These are phyloP conservation scores for Brachionus sp. DNA, from an alignment of 1,140 invertebrate species.

Conservation along the genomic window DNA sequence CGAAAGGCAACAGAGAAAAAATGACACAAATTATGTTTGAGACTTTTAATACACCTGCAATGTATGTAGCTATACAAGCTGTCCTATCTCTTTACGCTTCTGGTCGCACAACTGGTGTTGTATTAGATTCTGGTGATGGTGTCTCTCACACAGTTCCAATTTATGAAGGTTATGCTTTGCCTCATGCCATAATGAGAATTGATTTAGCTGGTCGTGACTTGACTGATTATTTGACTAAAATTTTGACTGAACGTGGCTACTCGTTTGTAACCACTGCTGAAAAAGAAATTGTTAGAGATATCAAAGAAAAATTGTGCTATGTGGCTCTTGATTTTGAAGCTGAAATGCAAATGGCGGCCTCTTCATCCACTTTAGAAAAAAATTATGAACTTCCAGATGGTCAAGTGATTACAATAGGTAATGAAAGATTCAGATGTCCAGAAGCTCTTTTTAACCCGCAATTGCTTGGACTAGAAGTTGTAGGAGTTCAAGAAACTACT, in stretches of 20 bases:
- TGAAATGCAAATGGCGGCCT: constrained; percentile 88
- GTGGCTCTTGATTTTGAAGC: constrained; percentile 65
- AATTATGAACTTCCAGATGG: constrained; percentile 89
- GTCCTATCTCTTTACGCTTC: constrained; percentile 80
- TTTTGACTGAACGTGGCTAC: constrained; percentile 57
- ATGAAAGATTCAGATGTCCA: constrained; percentile 64
- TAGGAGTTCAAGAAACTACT: constrained; percentile 56
- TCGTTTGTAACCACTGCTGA: constrained; percentile 63
- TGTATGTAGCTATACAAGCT: constrained; percentile 74
- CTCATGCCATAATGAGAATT: constrained; percentile 75
- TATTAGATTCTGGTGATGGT: constrained; percentile 80
- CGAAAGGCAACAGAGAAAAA: constrained; percentile 47
- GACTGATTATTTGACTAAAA: constrained; percentile 91
- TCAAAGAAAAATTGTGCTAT: constrained; percentile 66
- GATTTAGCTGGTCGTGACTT: constrained; percentile 88
- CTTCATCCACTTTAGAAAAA: constrained; percentile 83
- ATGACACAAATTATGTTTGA: constrained; percentile 51
- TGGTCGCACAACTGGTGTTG: constrained; percentile 85
- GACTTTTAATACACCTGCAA: constrained; percentile 52
- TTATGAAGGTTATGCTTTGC: constrained; percentile 75
- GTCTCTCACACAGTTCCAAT: constrained; percentile 83
- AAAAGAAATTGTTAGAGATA: constrained; percentile 84
- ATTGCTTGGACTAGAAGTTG: constrained; percentile 58
- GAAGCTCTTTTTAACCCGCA: constrained; percentile 81
- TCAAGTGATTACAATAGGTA: constrained; percentile 63